phyloP scores from a whole-genome alignment of 2,113 vertebrate species.

The Mirounga angustirostris region DNA sequence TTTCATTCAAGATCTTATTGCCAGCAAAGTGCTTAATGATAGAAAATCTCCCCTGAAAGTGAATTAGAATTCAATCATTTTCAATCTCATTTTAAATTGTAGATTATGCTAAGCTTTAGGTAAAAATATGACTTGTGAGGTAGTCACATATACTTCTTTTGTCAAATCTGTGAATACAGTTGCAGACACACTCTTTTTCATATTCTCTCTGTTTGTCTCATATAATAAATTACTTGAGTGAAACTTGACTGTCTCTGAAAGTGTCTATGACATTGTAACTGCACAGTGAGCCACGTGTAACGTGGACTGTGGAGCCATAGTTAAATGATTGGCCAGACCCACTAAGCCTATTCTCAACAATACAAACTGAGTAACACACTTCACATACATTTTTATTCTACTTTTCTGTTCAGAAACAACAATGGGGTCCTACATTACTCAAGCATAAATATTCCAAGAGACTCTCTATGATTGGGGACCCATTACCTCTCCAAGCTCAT shows the following conservation, averaged over 20 bases:
- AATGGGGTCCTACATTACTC: background rate
- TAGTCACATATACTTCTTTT: background rate
- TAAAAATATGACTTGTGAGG: conserved; percentile 5
- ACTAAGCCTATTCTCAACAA: background rate
- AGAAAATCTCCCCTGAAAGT: background rate
- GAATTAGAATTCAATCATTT: conserved; percentile 53
- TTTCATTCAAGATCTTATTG: conserved; percentile 39
- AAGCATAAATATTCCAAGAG: background rate
- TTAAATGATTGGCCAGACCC: background rate
- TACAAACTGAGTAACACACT: background rate
- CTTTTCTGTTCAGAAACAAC: background rate
- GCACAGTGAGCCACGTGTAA: background rate
- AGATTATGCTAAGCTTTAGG: background rate
- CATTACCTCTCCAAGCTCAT: background rate
- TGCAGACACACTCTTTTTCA: background rate
- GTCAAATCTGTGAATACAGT: background rate
- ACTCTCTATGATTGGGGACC: background rate
- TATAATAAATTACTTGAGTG: background rate
- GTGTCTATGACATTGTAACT: background rate
- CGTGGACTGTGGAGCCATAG: background rate
- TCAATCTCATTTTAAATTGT: conserved; percentile 37
- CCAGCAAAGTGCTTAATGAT: background rate
- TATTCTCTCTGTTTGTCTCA: background rate
- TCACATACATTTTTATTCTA: background rate
- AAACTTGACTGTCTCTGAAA: background rate